Conservation (phyloP, 2,113 vertebrate genomes). For the Periophthalmodon schlosseri region DNA sequence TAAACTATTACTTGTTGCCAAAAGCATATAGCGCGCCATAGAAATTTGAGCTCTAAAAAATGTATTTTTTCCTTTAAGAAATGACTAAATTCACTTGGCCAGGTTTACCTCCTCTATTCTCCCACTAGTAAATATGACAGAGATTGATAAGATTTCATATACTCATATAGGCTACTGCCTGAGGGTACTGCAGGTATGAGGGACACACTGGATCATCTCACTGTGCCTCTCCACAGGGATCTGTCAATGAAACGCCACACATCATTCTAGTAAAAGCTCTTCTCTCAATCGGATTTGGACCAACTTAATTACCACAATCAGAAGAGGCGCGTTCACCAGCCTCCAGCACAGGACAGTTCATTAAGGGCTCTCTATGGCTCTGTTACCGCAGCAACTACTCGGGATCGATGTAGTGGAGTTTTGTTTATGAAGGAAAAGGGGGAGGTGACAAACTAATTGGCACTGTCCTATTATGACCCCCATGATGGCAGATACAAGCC, state of each 20-base stretch:
- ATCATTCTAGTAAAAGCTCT: constrained; percentile 21
- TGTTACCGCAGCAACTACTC: constrained; percentile 53
- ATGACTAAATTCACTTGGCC: no score
- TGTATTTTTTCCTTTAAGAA: no score
- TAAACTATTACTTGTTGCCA: no score
- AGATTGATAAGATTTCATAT: constrained; percentile 1
- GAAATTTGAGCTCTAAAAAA: no score
- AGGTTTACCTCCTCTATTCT: not conserved
- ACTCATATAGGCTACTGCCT: not conserved
- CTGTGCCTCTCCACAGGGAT: not conserved
- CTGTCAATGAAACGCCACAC: not conserved
- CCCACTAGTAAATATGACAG: constrained; percentile 12
- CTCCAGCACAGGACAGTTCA: constrained; percentile 59
- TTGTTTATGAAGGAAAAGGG: constrained; percentile 60
- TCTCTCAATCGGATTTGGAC: constrained; percentile 45
- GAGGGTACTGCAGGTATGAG: constrained; percentile 6
- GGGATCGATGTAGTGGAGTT: constrained; percentile 58
- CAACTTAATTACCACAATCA: constrained; percentile 63
- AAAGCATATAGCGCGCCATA: no score
- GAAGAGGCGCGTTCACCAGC: constrained; percentile 42
- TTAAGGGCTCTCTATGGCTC: constrained; percentile 51
- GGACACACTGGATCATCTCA: not conserved
- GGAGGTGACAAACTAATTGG: constrained; percentile 62
- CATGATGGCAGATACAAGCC: constrained; percentile 1
- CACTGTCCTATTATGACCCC: constrained; percentile 49